Evolutionary conservation across 2,888 invertebrate species (phyloP).

Genomic region (Meghimatium bilineatum): DNA sequence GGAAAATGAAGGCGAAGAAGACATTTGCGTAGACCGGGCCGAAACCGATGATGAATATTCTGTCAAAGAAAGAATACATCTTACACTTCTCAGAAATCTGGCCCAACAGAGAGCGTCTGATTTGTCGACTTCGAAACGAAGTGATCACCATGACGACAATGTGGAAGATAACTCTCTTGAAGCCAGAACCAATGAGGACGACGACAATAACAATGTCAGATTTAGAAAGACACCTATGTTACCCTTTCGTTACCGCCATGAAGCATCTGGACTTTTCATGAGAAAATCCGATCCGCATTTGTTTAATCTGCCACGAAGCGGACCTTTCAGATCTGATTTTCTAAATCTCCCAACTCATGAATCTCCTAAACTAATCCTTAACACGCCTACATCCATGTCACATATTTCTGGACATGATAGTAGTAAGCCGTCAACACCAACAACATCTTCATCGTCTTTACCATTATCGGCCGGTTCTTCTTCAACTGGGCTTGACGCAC

Average conservation of each 20-base stretch:
- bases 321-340: slow-evolving; percentile 22
- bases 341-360: slow-evolving; percentile 4
- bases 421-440: slow-evolving; percentile 24
- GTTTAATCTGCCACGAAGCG: slow-evolving; percentile 16
- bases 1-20: slow-evolving; percentile 26
- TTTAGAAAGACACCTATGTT: slow-evolving; percentile 12
- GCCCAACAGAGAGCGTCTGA: slow-evolving; percentile 12
- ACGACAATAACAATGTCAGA: slow-evolving; percentile 13
- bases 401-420: slow-evolving; percentile 5
- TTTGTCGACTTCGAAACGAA: slow-evolving; percentile 9
- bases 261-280: not conserved
- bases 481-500: not conserved
- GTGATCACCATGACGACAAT: slow-evolving; percentile 50
- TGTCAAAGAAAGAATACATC: slow-evolving; percentile 5
- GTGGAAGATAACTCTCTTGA: slow-evolving; percentile 27
- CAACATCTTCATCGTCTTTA: slow-evolving; percentile 25
- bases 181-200: slow-evolving; percentile 5
- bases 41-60: slow-evolving; percentile 18
- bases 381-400: slow-evolving; percentile 30
- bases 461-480: slow-evolving; percentile 7
- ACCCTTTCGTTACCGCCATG: not conserved
- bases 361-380: slow-evolving; percentile 31
- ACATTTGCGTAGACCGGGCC: slow-evolving; percentile 15
- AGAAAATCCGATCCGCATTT: slow-evolving; percentile 24
- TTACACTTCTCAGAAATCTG: not conserved